Evolutionary conservation across 2,888 invertebrate species (phyloP), one percentile per base, ranked within the genome.

Genomic region (Drymonia ruficornis): DNA sequence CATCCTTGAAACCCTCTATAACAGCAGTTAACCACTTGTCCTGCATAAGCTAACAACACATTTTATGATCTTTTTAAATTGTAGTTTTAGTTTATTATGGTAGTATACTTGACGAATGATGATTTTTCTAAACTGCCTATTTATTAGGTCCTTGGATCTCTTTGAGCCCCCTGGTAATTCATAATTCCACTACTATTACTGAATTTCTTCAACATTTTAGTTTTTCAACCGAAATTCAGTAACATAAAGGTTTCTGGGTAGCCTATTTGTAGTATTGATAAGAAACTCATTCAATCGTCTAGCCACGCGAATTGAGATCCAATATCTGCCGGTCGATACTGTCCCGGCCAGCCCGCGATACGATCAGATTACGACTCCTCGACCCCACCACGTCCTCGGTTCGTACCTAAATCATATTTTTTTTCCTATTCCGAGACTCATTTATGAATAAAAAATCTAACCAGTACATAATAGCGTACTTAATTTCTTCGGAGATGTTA

Each of bases 241-340:
- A 16, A 40, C 8, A 9, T 8, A 11, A 3, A 8, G 8, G 8
- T 40, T 40, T 16, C 16, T 16, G 16, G 16, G 8, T 40, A 16
- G 40, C 16, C 19, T 19, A 19, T 43, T 43, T 43, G 43, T 43
- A 43, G 16, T 8, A 19, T 19, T 19, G 43, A 43, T 43, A 43
- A 43, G 43, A 43, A 19, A 19, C 18, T 16, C 16, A 2, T 43
- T 23, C 43, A 43, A 43, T 43, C 43, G 43, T 43, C 43, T 23
- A n/a, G 43, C 13, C 43, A 12, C 12, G 43, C 8, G 43, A 40
- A 43, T 43, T 5, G 43, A 18, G 43, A 23, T 43, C 43, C 45
- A 46, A 51, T 36, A 38, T 38, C 38, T 36, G 36, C n/a, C 12
- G 19, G 23, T 13, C 43, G 43, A 43, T 43, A 43, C 43, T 9